Conservation (phyloP, 2,888 invertebrate species). For the Operophtera brumata region DNA sequence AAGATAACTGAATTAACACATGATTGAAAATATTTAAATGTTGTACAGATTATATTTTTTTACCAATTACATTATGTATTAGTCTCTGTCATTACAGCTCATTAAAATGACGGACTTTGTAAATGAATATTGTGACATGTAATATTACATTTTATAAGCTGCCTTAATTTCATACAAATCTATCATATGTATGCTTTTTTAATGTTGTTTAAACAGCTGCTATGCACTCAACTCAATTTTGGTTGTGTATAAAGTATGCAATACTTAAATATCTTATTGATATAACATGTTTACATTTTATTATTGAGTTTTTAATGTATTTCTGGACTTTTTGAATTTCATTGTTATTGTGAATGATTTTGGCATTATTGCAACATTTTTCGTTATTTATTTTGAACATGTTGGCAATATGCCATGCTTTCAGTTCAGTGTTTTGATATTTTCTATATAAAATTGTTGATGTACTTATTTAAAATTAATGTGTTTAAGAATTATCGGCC, state of each 20-base stretch:
- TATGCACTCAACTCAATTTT: constrained; percentile 31
- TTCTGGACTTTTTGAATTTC: constrained; percentile 1
- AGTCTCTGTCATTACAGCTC: constrained; percentile 6
- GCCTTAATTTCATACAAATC: constrained; percentile 10
- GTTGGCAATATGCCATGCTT: constrained; percentile 19
- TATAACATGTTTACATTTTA: constrained; percentile 2
- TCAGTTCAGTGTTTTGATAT: constrained; percentile 6
- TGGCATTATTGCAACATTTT: constrained; percentile 5
- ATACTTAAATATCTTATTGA: constrained; percentile 24
- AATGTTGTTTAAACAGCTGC: constrained; percentile 10
- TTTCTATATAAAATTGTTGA: background rate
- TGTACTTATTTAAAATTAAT: background rate
- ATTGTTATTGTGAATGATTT: constrained; percentile 8
- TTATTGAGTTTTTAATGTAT: background rate
- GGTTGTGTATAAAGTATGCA: constrained; percentile 37
- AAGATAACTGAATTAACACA: background rate
- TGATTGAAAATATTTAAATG: constrained; percentile 7
- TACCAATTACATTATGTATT: constrained; percentile 12
- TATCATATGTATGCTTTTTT: constrained; percentile 10
- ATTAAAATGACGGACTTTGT: constrained; percentile 11
- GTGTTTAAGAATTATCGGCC: background rate
- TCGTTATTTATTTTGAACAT: constrained; percentile 4
- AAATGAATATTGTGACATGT: constrained; percentile 6
- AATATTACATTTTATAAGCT: constrained; percentile 8
- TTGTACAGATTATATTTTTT: constrained; percentile 17